A percentile compares a stretch with the other conserved stretches of the same genome.
Evolutionary conservation across 1,140 invertebrate species (phyloP).

Genomic region (Caenorhabditis briggsae): DNA sequence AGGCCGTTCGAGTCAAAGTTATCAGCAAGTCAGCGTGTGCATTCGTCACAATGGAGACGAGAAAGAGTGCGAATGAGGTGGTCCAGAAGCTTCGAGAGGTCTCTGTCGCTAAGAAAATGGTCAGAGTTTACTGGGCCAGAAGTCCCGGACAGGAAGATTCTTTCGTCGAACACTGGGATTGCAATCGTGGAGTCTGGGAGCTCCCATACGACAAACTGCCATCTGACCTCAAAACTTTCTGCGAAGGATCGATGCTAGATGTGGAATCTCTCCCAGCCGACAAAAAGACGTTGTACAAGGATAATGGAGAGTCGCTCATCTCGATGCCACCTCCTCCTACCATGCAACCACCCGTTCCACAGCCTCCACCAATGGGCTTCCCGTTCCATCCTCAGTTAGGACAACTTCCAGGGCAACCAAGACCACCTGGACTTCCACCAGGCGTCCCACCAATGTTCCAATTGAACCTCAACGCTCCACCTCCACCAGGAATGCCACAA

Average conservation of each 20-base stretch:
- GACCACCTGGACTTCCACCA: constrained; percentile 39
- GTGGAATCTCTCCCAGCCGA: constrained; percentile 42
- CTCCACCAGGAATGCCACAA: neutral
- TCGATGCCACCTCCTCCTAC: neutral
- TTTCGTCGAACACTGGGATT: constrained; percentile 45
- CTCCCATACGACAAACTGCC: constrained; percentile 44
- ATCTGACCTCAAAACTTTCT: constrained; percentile 13
- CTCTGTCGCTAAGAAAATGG: constrained; percentile 30
- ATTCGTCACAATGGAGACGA: constrained; percentile 27
- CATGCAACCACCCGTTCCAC: constrained; percentile 31
- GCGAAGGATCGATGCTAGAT: constrained; percentile 50
- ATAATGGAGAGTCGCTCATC: constrained; percentile 18
- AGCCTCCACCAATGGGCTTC: constrained; percentile 32
- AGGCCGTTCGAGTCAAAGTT: constrained; percentile 26
- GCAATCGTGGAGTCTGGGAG: constrained; percentile 43
- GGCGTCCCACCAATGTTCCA: constrained; percentile 37
- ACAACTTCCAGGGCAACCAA: constrained; percentile 3
- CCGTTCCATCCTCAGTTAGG: constrained; percentile 4
- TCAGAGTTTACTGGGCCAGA: constrained; percentile 35
- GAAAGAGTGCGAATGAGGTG: constrained; percentile 36
- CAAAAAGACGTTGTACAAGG: constrained; percentile 16
- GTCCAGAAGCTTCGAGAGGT: constrained; percentile 15
- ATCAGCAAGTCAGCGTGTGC: constrained; percentile 33
- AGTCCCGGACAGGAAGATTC: constrained; percentile 47
- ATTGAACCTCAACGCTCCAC: constrained; percentile 15